Evolutionary conservation across 2,888 invertebrate genomes (phyloP), one percentile per base, ranked within the genome.

Genomic region (Clistopyga incitator): DNA sequence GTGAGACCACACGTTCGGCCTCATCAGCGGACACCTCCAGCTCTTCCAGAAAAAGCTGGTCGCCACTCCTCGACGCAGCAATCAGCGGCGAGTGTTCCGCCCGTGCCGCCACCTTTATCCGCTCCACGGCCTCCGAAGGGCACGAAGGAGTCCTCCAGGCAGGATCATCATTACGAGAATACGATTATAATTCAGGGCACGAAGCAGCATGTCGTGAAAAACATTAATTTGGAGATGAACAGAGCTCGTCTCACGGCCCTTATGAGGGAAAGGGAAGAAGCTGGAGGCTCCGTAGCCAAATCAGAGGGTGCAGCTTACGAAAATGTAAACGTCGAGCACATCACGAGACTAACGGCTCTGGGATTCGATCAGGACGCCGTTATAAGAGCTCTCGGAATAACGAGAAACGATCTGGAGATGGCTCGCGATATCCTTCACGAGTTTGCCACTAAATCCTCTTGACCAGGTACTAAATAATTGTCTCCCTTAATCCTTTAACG

Each of bases 351-450:
- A 83, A 97, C 98, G 65, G 96, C 96, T 78, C 98, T 98, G 90
- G 99, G 98, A 0, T 98, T 98, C 92, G 96, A 98, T 1, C 97
- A 97, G 90, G 97, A 98, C 91, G 97, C 97, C 67, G 98, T 98
- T 3, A 97, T 98, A 68, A 95, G 98, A 87, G 98, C 98, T 4
- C 94, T 99, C 88, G 97, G 98, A 83, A 98, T 99, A 89, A 97
- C 98, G 1, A 95, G 98, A 81, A 99, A 98, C 94, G 98, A 99
- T 93, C 95, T 98, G 76, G 97, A 97, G 92, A 98, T 99, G 98
- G 98, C 98, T 65, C 97, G 98, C 94, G 98, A 98, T 93, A 98
- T 98, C 91, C 94, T 98, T 87, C 97, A 97, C 92, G 98, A 98
- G 92, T 98, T 98, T 93, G 98, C 97, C 67, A 95, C 96, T 67